Conservation (phyloP, 1,140 invertebrate genomes). For the Drosophila santomea region DNA sequence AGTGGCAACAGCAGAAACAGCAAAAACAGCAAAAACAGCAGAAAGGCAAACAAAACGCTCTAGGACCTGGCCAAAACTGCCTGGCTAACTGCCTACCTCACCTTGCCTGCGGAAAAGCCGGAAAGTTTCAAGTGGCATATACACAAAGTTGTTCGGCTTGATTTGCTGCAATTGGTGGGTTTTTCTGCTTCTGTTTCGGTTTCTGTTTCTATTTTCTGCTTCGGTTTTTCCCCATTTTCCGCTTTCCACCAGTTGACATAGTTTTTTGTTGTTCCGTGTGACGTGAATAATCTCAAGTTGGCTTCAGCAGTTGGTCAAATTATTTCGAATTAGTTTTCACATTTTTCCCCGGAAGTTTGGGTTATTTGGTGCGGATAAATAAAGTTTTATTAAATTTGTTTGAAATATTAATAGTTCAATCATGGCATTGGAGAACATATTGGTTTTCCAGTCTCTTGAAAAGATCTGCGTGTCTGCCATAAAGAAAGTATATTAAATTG, state of each 20-base stretch:
- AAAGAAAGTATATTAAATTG: no score
- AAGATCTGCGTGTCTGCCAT: no score
- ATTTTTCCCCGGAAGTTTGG: background rate
- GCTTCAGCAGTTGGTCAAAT: slow-evolving; percentile 6
- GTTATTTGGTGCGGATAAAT: background rate
- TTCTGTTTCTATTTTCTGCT: slow-evolving; percentile 13
- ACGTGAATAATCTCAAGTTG: slow-evolving; percentile 8
- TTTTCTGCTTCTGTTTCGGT: slow-evolving; percentile 17
- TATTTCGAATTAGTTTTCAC: slow-evolving; percentile 23
- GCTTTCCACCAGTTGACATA: slow-evolving; percentile 17
- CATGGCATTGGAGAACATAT: background rate
- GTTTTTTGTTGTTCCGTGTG: slow-evolving; percentile 17
- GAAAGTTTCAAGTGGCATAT: slow-evolving; percentile 60
- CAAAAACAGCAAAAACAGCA: slow-evolving; percentile 20
- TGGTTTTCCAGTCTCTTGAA: no score
- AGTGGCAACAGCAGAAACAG: slow-evolving; percentile 6
- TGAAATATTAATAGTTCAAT: background rate
- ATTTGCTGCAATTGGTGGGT: slow-evolving; percentile 51
- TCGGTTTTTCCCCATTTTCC: background rate
- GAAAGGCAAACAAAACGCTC: slow-evolving; percentile 15
- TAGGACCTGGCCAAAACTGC: slow-evolving; percentile 10
- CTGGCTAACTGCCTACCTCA: slow-evolving; percentile 35
- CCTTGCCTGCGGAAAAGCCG: slow-evolving; percentile 35
- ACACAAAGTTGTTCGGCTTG: slow-evolving; percentile 47
- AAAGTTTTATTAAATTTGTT: background rate